Evolutionary conservation across 2,888 invertebrate species (phyloP).

Genomic region (Phengaris arion): DNA sequence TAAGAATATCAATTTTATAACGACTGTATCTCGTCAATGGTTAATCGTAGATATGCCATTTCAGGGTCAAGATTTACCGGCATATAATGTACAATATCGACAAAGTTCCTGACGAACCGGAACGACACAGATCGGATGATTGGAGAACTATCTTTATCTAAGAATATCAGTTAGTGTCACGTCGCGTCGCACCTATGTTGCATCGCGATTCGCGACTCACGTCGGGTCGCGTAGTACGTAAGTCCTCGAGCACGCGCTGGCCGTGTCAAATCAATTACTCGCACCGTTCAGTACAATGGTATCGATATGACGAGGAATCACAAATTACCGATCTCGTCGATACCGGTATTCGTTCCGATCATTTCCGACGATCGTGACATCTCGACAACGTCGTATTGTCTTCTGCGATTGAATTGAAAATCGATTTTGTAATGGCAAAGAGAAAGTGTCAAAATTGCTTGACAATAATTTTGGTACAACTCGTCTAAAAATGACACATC

Average conservation of each 20-base stretch:
- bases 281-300: slow-evolving; percentile 65
- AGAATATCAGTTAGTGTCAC: too few species aligned
- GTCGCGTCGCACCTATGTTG: too few species aligned
- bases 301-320: slow-evolving; percentile 65
- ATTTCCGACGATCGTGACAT: slow-evolving; percentile 57
- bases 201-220: too few species aligned
- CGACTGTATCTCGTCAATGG: too few species aligned
- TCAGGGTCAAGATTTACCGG: too few species aligned
- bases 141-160: too few species aligned
- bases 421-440: background rate
- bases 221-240: background rate
- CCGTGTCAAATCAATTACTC: slow-evolving; percentile 66
- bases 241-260: slow-evolving; percentile 48
- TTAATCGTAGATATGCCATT: too few species aligned
- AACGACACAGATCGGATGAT: too few species aligned
- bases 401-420: background rate
- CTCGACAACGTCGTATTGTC: slow-evolving; percentile 16
- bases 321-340: slow-evolving; percentile 67
- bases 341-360: slow-evolving; percentile 70
- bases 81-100: too few species aligned
- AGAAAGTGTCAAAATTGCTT: slow-evolving; percentile 2
- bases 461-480: background rate
- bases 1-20: too few species aligned
- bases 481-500: background rate
- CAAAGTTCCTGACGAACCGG: too few species aligned